Conservation (phyloP, 2,888 invertebrate genomes). For the Ametastegia equiseti region DNA sequence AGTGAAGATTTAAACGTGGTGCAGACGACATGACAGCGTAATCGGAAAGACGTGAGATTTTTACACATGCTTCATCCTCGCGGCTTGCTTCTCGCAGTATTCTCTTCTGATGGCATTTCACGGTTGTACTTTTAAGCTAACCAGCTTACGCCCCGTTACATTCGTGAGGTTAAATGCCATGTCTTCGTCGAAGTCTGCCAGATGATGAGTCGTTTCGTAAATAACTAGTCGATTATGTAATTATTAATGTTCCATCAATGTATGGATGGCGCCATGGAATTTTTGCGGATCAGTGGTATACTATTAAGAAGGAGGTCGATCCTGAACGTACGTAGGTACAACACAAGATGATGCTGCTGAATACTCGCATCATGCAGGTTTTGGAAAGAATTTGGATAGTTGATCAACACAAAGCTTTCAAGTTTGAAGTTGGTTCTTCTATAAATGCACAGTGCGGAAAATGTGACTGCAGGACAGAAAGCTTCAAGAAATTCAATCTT, state of each 20-base stretch:
- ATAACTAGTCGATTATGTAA: not conserved
- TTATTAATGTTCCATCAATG: not conserved
- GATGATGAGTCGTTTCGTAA: slow-evolving; percentile 7
- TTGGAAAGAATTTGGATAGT: not conserved
- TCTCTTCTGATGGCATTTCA: not conserved
- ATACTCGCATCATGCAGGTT: not conserved
- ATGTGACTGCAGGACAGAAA: not conserved
- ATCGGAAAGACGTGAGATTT: not conserved
- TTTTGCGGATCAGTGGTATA: too few species aligned
- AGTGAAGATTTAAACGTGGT: not conserved
- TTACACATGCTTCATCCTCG: not conserved
- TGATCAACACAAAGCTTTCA: not conserved
- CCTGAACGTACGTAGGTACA: too few species aligned
- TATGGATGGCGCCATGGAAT: not conserved
- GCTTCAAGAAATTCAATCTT: not conserved
- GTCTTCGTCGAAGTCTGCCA: not conserved
- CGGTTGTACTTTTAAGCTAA: not conserved
- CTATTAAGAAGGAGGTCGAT: not conserved
- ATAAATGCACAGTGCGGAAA: not conserved
- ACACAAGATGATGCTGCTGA: too few species aligned
- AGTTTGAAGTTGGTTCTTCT: not conserved
- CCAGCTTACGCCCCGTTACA: not conserved
- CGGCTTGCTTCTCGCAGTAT: not conserved
- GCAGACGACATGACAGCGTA: not conserved
- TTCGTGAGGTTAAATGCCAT: slow-evolving; percentile 27